phyloP scores from a whole-genome alignment of 2,113 vertebrate genomes.

The Rostratula benghalensis region DNA sequence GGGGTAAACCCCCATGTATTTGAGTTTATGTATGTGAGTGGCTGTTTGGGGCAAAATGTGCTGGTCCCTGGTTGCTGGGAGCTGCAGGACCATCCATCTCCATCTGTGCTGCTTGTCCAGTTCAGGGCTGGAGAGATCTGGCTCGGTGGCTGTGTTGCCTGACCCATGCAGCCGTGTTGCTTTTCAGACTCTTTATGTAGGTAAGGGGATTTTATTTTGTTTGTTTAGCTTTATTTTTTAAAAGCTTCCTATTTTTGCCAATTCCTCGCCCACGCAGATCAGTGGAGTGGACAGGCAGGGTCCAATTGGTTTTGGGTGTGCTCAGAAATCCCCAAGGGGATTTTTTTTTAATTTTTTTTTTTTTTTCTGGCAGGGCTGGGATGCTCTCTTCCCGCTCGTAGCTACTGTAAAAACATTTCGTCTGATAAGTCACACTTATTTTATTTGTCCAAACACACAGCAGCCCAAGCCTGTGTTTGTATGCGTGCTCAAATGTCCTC shows the following conservation, averaged over 20 bases:
- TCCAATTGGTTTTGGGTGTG: neutral
- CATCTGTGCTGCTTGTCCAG: neutral
- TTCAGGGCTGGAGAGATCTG: neutral
- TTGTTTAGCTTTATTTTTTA: neutral
- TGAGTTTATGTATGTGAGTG: neutral
- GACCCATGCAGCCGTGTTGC: fast-evolving
- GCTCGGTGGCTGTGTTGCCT: fast-evolving
- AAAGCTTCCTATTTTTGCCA: neutral
- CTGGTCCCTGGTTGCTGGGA: neutral
- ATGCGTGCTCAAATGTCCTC: neutral
- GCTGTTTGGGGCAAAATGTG: neutral
- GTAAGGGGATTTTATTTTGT: neutral
- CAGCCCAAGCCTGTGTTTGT: neutral
- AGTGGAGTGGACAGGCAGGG: neutral
- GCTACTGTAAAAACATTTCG: neutral
- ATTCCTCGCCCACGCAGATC: neutral
- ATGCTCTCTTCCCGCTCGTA: neutral
- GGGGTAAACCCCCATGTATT: neutral
- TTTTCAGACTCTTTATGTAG: neutral
- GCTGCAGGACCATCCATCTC: neutral
- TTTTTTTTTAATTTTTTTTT: neutral
- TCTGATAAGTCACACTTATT: neutral
- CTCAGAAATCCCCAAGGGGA: neutral
- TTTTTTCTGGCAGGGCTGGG: neutral
- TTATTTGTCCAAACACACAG: conserved; percentile 37